Conservation (phyloP, 2,888 invertebrate species). For the Coecobrya sp. region DNA sequence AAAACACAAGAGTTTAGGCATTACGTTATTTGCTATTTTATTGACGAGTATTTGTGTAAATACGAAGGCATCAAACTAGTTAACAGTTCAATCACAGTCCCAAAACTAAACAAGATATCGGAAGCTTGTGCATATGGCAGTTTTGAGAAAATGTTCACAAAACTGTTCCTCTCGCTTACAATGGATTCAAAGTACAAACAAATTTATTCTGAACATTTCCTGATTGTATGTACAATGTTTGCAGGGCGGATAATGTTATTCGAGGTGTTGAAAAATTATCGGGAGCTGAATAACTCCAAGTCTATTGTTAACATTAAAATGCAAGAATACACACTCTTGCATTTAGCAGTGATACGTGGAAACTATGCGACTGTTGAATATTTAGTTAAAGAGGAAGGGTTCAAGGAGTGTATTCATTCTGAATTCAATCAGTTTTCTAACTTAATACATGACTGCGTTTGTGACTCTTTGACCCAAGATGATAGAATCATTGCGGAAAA, state of each 20-base stretch:
- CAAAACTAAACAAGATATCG: background rate
- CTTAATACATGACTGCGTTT: background rate
- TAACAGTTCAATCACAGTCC: background rate
- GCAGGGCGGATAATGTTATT: background rate
- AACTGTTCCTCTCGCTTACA: background rate
- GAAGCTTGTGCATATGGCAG: no score
- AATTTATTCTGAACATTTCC: no score
- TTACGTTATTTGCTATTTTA: conserved; percentile 7
- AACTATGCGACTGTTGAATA: background rate
- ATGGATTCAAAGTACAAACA: background rate
- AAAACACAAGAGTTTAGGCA: background rate
- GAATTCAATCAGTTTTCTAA: background rate
- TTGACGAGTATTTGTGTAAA: background rate
- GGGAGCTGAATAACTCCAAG: background rate
- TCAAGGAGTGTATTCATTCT: background rate
- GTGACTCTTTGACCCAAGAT: background rate
- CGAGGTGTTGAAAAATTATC: background rate
- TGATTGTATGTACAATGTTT: no score
- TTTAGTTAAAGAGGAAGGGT: background rate
- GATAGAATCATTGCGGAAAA: background rate
- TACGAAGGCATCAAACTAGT: background rate
- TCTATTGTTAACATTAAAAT: background rate
- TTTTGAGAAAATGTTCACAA: background rate
- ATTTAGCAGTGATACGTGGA: background rate
- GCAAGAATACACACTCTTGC: background rate